Evolutionary conservation across 1,140 invertebrate species (phyloP).

Genomic region (Drosophila albomicans): DNA sequence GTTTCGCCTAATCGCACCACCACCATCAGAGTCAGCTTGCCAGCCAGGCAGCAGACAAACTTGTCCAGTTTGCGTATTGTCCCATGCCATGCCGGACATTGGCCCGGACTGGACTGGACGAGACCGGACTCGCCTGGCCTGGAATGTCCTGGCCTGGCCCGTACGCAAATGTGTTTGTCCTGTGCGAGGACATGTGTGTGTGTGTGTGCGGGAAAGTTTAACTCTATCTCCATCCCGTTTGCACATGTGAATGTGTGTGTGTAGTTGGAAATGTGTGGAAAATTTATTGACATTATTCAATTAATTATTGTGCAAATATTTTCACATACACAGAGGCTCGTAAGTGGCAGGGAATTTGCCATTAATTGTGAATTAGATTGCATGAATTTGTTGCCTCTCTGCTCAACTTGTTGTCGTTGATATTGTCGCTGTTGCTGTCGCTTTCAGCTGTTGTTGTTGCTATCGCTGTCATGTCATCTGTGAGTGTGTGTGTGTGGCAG

Average conservation of each 20-base stretch:
- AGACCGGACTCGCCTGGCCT: neutral
- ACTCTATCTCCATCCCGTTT: constrained; percentile 48
- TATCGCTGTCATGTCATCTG: constrained; percentile 27
- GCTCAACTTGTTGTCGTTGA: constrained; percentile 57
- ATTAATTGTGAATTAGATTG: constrained; percentile 84
- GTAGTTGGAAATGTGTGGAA: constrained; percentile 80
- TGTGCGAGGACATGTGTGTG: constrained; percentile 69
- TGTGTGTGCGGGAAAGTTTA: constrained; percentile 68
- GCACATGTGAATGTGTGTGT: constrained; percentile 7
- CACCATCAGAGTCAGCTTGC: constrained; percentile 59
- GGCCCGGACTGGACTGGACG: neutral
- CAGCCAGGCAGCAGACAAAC: constrained; percentile 61
- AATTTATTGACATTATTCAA: constrained; percentile 85
- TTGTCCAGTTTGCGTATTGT: constrained; percentile 79
- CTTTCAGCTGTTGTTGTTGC: constrained; percentile 44
- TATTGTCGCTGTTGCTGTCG: neutral
- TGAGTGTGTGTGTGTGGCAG: constrained; percentile 11
- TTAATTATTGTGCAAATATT: constrained; percentile 85
- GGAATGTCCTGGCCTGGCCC: constrained; percentile 10
- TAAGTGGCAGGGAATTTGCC: constrained; percentile 80
- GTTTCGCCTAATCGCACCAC: constrained; percentile 84
- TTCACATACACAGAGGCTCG: constrained; percentile 63
- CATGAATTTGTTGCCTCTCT: constrained; percentile 69
- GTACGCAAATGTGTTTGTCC: constrained; percentile 82
- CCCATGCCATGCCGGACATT: constrained; percentile 33